A percentile compares a stretch with the other conserved stretches of the same genome.
Conservation (phyloP, 2,888 invertebrate genomes). For the Peribatodes rhomboidaria region DNA sequence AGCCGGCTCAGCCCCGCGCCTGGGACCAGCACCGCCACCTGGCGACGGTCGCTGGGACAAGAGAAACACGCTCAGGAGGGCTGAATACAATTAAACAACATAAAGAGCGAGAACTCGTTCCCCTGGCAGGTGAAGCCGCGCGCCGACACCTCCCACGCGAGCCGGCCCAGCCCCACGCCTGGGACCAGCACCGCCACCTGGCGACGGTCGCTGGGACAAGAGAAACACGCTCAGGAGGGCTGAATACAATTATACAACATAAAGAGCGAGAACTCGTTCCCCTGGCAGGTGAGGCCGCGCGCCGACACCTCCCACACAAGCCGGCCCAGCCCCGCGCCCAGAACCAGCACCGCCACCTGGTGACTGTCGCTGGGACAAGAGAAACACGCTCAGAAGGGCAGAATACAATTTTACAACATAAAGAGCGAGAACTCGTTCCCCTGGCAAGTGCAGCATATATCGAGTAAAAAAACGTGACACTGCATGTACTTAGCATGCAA, state of each 20-base stretch:
- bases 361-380: constrained; percentile 70
- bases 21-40: constrained; percentile 94
- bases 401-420: background rate
- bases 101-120: constrained; percentile 99
- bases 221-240: background rate
- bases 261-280: constrained; percentile 98
- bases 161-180: constrained; percentile 97
- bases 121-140: constrained; percentile 97
- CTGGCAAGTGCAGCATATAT: too few species aligned
- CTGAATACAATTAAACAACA: constrained; percentile 90
- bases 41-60: constrained; percentile 71
- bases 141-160: constrained; percentile 97
- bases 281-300: constrained; percentile 96
- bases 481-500: too few species aligned
- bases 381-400: background rate
- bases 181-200: constrained; percentile 94
- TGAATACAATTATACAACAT: constrained; percentile 92
- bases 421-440: background rate
- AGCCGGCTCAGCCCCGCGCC: constrained; percentile 98
- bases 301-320: constrained; percentile 97
- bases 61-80: background rate
- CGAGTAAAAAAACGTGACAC: too few species aligned
- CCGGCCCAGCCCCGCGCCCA: constrained; percentile 98
- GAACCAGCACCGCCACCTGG: constrained; percentile 93
- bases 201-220: constrained; percentile 70